Conservation (phyloP, 2,888 invertebrate species). For the Octodonta nipae region DNA sequence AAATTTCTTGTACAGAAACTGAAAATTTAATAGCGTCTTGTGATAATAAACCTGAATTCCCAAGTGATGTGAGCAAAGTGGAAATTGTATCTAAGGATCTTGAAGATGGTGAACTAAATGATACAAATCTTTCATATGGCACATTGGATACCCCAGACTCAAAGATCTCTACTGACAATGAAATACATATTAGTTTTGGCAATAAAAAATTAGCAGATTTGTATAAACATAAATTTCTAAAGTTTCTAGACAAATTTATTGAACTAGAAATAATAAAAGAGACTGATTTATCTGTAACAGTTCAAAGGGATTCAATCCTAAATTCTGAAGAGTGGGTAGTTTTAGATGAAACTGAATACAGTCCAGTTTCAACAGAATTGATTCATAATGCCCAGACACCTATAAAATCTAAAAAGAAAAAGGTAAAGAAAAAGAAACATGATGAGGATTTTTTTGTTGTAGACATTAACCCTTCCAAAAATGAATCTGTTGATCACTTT, state of each 20-base stretch:
- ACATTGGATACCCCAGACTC: too few species aligned
- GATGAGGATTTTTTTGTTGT: constrained; percentile 31
- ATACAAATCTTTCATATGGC: too few species aligned
- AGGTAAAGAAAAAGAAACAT: constrained; percentile 21
- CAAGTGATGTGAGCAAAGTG: too few species aligned
- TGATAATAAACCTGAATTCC: too few species aligned
- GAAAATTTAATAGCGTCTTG: too few species aligned
- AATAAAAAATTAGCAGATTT: constrained; percentile 35
- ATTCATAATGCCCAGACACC: neutral
- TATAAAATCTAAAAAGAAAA: constrained; percentile 17
- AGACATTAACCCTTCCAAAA: constrained; percentile 36
- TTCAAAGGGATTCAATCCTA: constrained; percentile 36
- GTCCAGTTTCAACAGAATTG: neutral
- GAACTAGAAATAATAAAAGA: constrained; percentile 31
- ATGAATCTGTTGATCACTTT: constrained; percentile 19
- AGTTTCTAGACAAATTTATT: constrained; percentile 36
- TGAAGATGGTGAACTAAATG: constrained; percentile 15
- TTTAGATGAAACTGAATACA: constrained; percentile 22
- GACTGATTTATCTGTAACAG: constrained; percentile 30
- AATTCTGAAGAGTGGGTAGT: constrained; percentile 35
- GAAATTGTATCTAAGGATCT: too few species aligned
- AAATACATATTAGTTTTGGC: constrained; percentile 39
- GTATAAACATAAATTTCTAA: constrained; percentile 38
- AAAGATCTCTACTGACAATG: too few species aligned
- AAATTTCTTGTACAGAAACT: too few species aligned